These are phyloP conservation scores for Tricholaema leucomelas DNA, from an alignment of 2,113 vertebrate species.

Conservation along the genomic window DNA sequence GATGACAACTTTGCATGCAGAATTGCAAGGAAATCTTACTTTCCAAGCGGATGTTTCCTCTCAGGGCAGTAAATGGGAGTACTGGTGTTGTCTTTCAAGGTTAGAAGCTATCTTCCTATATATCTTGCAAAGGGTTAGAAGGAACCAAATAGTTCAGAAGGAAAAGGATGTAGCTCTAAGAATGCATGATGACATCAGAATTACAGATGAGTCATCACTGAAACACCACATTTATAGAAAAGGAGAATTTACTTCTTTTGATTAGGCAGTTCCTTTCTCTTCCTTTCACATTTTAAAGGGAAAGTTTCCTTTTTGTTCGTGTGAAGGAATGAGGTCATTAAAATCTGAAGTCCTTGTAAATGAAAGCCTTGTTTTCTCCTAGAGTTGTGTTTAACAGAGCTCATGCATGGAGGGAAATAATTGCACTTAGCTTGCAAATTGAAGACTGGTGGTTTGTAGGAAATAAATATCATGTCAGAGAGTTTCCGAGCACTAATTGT, in stretches of 20 bases:
- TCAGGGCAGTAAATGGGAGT: background rate
- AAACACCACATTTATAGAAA: background rate
- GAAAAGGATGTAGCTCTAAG: background rate
- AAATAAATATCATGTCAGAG: background rate
- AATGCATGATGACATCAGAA: background rate
- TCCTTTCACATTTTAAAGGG: background rate
- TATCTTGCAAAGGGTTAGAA: background rate
- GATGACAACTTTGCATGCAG: background rate
- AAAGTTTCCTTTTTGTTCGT: constrained; percentile 59
- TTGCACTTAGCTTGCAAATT: constrained; percentile 26
- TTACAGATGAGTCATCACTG: background rate
- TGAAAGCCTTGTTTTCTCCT: constrained; percentile 55
- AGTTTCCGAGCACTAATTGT: background rate
- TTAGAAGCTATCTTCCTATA: background rate
- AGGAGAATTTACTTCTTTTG: background rate
- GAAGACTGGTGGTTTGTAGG: background rate
- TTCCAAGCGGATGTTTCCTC: background rate
- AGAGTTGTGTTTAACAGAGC: background rate
- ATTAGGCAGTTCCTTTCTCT: constrained; percentile 35
- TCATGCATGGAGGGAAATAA: constrained; percentile 13
- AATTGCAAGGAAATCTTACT: background rate
- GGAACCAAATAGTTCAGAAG: background rate
- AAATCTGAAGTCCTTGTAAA: constrained; percentile 47
- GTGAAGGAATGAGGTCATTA: no score
- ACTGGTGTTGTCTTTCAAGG: background rate